Base-by-base conservation (phyloP, 2,888 invertebrate species). In the Hydriomena furcata region DNA sequence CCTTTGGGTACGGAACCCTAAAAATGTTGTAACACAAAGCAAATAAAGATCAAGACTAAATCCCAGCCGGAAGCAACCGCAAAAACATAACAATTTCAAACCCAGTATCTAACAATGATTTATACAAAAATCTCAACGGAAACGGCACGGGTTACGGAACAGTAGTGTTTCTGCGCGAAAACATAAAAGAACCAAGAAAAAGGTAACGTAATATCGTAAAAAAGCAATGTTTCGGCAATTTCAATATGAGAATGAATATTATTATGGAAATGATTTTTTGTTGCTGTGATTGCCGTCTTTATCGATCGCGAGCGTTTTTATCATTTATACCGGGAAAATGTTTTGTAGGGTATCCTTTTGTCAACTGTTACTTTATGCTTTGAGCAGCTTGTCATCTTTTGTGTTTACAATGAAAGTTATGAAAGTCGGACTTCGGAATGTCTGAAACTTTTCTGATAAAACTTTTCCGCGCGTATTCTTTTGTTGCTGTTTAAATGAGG, bases 221-320 rank as follows among this genome's bases (percentile, higher is more conserved):
- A 55, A 8, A 46, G 35, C 54, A 55, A 53, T 50, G 55, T 54
- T 57, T 50, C 52, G 45, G 41, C 55, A 50, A 52, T 61, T 55
- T 59, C 57, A 57, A 59, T 59, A 55, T 49, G 45, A 57, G 43
- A 55, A 48, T 51, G 50, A 54, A 49, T 48, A 34, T 27, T 35
- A 24, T 27, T 34, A 28, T n/a, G n/a, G 28, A 34, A 47, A 57
- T 53, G 41, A 52, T 59, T 56, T 55, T 48, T 51, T 45, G 38
- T 31, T 31, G 35, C 28, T 17, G 43, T 44, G 43, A 44, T 52
- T 47, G 51, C 23, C 36, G 1, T 40, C 27, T 46, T 42, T 52
- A 52, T 52, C 21, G 52, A 52, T 28, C 20, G 11, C 6, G 10
- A 8, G 21, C 27, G 11, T 41, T 38, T 24, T 32, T 36, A 34